A percentile compares a stretch with the other conserved stretches of the same genome.
Conservation (phyloP, 2,113 vertebrate genomes). For the Falco punctatus region DNA sequence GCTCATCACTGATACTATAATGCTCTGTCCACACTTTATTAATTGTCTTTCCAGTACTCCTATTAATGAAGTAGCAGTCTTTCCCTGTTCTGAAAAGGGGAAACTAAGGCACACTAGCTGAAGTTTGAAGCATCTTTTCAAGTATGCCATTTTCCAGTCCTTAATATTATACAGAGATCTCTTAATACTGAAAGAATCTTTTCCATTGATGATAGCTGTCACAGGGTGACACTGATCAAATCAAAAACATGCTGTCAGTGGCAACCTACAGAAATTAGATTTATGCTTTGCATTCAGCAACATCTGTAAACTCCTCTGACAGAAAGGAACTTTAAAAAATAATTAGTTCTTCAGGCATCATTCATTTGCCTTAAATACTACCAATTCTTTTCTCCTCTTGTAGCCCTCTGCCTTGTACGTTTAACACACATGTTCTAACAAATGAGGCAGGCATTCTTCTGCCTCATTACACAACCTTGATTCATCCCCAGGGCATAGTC, state of each 20-base stretch:
- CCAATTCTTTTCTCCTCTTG: neutral
- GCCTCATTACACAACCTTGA: slow-evolving; percentile 40
- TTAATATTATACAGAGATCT: neutral
- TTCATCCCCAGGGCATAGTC: slow-evolving; percentile 29
- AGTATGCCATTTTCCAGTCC: neutral
- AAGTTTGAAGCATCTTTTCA: neutral
- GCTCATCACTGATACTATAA: neutral
- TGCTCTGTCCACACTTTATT: neutral
- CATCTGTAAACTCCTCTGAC: neutral
- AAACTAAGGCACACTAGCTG: neutral
- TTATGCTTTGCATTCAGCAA: neutral
- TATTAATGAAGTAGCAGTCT: neutral
- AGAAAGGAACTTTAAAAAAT: neutral
- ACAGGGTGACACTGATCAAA: neutral
- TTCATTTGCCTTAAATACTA: neutral
- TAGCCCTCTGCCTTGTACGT: neutral
- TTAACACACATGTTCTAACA: slow-evolving; percentile 34
- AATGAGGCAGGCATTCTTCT: slow-evolving; percentile 57
- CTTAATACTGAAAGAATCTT: neutral
- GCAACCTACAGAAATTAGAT: neutral
- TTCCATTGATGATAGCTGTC: neutral
- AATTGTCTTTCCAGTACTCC: neutral
- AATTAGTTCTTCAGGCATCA: neutral
- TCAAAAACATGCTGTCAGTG: neutral
- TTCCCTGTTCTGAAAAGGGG: neutral